Percentiles rank a stretch among this genome's conserved stretches.
phyloP scores from a whole-genome alignment of 2,113 vertebrate genomes.

The Syngnathus scovelli region DNA sequence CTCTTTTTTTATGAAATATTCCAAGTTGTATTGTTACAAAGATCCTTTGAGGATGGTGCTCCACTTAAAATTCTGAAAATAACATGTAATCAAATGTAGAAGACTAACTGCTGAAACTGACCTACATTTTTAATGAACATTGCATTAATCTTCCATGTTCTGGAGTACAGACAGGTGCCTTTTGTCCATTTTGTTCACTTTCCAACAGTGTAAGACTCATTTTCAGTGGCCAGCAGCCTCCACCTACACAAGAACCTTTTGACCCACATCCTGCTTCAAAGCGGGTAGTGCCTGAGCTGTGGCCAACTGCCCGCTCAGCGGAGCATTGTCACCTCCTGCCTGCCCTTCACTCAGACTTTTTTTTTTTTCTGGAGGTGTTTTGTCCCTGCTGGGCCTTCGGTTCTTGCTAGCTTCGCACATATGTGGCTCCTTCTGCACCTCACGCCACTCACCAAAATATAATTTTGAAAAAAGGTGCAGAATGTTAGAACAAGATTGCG shows the following conservation, averaged over 20 bases:
- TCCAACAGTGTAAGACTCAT: background rate
- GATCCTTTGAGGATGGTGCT: background rate
- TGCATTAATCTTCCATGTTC: background rate
- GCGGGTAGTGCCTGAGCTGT: background rate
- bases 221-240: background rate
- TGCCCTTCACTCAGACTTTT: background rate
- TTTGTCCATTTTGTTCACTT: background rate
- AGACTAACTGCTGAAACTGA: background rate
- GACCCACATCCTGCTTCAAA: slow-evolving; percentile 5
- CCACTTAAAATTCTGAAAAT: background rate
- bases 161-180: background rate
- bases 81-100: background rate
- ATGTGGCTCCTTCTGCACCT: background rate
- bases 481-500: background rate
- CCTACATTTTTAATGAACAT: background rate
- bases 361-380: background rate
- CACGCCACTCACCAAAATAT: background rate
- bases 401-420: background rate
- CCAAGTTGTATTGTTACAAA: background rate
- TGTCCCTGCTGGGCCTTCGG: background rate
- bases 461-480: background rate
- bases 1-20: background rate
- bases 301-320: background rate
- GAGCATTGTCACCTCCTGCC: background rate
- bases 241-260: slow-evolving; percentile 1